These are phyloP conservation scores for Apomyelois bistriatella DNA, from an alignment of 2,888 invertebrate genomes.

Conservation along the genomic window DNA sequence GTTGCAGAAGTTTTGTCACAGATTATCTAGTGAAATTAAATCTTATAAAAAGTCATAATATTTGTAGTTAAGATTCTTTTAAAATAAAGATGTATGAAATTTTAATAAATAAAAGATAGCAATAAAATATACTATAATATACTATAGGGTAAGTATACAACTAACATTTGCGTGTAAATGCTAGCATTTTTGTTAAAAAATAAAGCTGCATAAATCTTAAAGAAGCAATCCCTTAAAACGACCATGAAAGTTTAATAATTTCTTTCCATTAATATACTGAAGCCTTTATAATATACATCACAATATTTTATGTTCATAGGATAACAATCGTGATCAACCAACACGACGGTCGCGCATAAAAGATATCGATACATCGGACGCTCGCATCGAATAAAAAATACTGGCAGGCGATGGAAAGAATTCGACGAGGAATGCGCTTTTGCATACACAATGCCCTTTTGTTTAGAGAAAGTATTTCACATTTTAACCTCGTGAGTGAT, in stretches of 20 bases:
- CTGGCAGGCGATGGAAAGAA: constrained; percentile 76
- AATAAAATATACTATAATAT: no score
- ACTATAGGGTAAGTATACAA: no score
- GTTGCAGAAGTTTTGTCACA: no score
- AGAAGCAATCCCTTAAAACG: neutral
- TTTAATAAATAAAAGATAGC: no score
- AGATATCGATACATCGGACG: constrained; percentile 67
- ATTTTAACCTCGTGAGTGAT: constrained; percentile 70
- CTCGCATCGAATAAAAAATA: constrained; percentile 51
- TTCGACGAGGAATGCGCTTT: constrained; percentile 73
- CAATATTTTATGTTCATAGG: constrained; percentile 50
- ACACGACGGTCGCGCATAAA: constrained; percentile 67
- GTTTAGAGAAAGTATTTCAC: constrained; percentile 80
- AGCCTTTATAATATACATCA: constrained; percentile 29
- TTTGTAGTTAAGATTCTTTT: no score
- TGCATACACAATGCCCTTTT: constrained; percentile 78
- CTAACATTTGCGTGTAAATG: no score
- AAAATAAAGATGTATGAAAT: no score
- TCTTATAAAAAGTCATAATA: no score
- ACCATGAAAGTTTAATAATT: constrained; percentile 8
- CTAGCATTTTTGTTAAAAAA: neutral
- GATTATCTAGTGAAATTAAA: no score
- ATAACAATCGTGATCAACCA: constrained; percentile 67
- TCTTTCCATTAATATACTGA: constrained; percentile 13
- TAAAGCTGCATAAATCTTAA: neutral